phyloP scores from a whole-genome alignment of 2,888 invertebrate genomes.

The Uloborus plumipes region DNA sequence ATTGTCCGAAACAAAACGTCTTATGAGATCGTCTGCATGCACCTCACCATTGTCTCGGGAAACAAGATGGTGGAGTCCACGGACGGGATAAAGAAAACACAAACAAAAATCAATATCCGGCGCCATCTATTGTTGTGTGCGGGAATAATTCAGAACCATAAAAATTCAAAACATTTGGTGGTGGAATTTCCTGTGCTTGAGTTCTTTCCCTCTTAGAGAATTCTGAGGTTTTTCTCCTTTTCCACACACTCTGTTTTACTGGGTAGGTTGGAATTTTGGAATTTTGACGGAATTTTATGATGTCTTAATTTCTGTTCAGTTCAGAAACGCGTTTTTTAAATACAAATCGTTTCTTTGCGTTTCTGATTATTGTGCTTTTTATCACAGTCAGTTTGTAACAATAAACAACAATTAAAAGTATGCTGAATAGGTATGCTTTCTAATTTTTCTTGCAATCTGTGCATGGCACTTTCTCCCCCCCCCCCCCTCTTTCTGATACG shows the following conservation, averaged over 20 bases:
- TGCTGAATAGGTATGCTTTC: too few relatives aligned
- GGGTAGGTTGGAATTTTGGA: slow-evolving; percentile 12
- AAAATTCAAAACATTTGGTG: slow-evolving; percentile 22
- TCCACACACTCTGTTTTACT: slow-evolving; percentile 2
- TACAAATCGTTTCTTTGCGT: too few relatives aligned
- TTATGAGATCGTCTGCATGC: neutral
- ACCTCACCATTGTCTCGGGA: too few relatives aligned
- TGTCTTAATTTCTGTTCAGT: slow-evolving; percentile 7
- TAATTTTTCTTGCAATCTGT: too few relatives aligned
- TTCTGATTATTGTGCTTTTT: too few relatives aligned
- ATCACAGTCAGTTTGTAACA: too few relatives aligned
- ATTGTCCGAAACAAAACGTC: slow-evolving; percentile 26
- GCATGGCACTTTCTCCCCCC: too few relatives aligned
- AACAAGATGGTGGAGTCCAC: slow-evolving; percentile 21
- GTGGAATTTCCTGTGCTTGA: slow-evolving; percentile 20
- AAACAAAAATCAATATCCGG: slow-evolving; percentile 12
- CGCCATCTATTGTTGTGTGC: slow-evolving; percentile 19
- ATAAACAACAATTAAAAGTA: too few relatives aligned
- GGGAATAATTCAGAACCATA: slow-evolving; percentile 15
- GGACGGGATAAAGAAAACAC: slow-evolving; percentile 9
- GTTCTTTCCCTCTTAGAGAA: slow-evolving; percentile 13
- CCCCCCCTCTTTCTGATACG: too few relatives aligned
- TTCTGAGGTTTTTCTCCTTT: slow-evolving; percentile 12
- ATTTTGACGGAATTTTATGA: slow-evolving; percentile 11
- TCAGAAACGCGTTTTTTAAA: too few relatives aligned